Conservation (phyloP, 2,797 vertebrate species). For the Enteromius mattozi region DNA sequence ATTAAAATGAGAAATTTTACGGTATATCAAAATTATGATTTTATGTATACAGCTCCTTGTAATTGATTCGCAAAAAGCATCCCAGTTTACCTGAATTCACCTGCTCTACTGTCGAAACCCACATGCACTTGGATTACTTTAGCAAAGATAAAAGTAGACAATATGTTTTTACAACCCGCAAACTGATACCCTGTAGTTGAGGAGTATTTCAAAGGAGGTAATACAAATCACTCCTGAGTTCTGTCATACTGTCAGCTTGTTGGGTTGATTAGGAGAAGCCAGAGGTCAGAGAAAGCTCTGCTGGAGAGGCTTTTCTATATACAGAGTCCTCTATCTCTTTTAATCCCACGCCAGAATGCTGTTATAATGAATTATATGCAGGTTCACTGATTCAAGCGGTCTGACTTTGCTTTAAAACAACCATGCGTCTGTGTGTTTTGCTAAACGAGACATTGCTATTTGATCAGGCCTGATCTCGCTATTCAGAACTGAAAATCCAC, state of each 20-base stretch:
- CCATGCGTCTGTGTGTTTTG: slow-evolving; percentile 52
- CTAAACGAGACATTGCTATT: slow-evolving; percentile 42
- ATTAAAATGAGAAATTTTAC: too few relatives aligned
- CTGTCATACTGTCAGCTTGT: neutral
- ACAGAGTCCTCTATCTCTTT: slow-evolving; percentile 26
- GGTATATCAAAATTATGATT: too few relatives aligned
- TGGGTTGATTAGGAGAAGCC: slow-evolving; percentile 21
- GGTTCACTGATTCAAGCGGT: slow-evolving; percentile 47
- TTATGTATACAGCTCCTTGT: too few relatives aligned
- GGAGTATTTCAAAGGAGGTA: neutral
- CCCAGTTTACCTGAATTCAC: neutral
- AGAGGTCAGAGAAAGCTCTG: neutral
- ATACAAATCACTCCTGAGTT: neutral
- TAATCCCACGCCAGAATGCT: slow-evolving; percentile 43
- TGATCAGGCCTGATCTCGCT: slow-evolving; percentile 46
- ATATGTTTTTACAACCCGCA: neutral
- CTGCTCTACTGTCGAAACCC: neutral
- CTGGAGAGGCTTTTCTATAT: neutral
- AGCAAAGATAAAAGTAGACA: neutral
- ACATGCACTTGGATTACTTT: neutral
- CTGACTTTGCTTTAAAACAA: slow-evolving; percentile 55
- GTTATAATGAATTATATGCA: slow-evolving; percentile 48
- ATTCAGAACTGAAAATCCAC: slow-evolving; percentile 53
- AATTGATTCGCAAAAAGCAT: neutral
- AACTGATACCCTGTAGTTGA: neutral